Percentiles rank a stretch among this genome's conserved stretches.
Conservation (phyloP, 2,888 invertebrate species). For the Cryptus armator region DNA sequence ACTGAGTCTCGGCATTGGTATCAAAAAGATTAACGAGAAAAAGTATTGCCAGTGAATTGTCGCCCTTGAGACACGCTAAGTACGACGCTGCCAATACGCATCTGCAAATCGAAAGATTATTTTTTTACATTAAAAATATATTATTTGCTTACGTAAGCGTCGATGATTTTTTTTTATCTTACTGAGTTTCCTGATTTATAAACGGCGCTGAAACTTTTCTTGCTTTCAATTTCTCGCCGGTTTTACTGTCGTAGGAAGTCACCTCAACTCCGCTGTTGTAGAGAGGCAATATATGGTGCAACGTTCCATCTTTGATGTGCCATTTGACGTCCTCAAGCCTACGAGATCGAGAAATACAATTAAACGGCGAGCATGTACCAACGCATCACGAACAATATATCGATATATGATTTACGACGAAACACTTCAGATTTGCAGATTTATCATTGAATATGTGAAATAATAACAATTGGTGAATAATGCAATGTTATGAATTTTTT, state of each 20-base stretch:
- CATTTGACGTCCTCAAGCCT: constrained; percentile 83
- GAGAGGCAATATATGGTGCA: constrained; percentile 83
- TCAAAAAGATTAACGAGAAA: constrained; percentile 88
- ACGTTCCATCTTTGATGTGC: constrained; percentile 82
- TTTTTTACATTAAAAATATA: neutral
- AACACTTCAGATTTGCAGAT: neutral
- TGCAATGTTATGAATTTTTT: neutral
- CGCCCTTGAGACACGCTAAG: constrained; percentile 89
- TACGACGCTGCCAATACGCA: constrained; percentile 89
- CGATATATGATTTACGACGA: neutral
- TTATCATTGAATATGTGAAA: constrained; percentile 1
- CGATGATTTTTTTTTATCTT: constrained; percentile 65
- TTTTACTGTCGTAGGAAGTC: constrained; percentile 82
- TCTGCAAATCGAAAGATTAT: constrained; percentile 82
- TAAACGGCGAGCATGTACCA: neutral
- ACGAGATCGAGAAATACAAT: constrained; percentile 13
- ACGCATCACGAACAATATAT: neutral
- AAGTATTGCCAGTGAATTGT: constrained; percentile 86
- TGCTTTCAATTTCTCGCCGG: constrained; percentile 82
- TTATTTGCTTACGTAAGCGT: constrained; percentile 6
- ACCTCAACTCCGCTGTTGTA: constrained; percentile 82
- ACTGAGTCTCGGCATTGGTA: constrained; percentile 76
- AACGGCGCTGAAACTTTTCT: constrained; percentile 80
- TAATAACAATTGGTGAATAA: neutral
- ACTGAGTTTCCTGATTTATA: constrained; percentile 81